Conservation (phyloP, 2,113 vertebrate species). For the Lethenteron camtschaticum region DNA sequence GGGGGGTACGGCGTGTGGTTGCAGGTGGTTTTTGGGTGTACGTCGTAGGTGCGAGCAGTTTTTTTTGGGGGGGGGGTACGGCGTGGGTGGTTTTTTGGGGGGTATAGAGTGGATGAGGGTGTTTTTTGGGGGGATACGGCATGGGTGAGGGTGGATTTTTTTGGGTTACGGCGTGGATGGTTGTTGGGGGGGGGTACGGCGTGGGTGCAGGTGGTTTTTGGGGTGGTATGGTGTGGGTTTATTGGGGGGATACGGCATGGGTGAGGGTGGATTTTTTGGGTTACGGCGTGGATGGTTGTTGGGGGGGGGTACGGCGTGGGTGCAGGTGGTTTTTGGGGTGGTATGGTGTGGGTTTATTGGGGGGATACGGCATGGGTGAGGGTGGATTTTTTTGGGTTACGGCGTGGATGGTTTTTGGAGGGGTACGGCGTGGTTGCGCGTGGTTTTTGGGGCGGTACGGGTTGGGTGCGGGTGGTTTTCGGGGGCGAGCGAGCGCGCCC, state of each 20-base stretch:
- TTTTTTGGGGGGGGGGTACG: too few species aligned
- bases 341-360: slow-evolving; percentile 23
- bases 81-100: background rate
- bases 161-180: slow-evolving; percentile 7
- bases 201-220: background rate
- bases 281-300: slow-evolving; percentile 6
- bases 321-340: background rate
- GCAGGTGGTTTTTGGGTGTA: too few species aligned
- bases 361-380: slow-evolving; percentile 25
- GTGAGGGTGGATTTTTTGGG: too few species aligned
- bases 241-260: background rate
- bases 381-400: slow-evolving; percentile 34
- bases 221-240: too few species aligned
- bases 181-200: too few species aligned
- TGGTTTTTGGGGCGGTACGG: slow-evolving; percentile 11
- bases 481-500: background rate
- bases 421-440: slow-evolving; percentile 6
- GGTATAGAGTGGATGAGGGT: too few species aligned
- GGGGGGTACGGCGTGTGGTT: too few species aligned
- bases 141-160: too few species aligned
- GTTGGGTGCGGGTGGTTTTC: slow-evolving; percentile 9
- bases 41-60: too few species aligned
- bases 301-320: background rate
- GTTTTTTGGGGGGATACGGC: slow-evolving; percentile 7
- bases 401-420: slow-evolving; percentile 13